phyloP scores from a whole-genome alignment of 2,113 vertebrate genomes.

The Heterocephalus glaber region DNA sequence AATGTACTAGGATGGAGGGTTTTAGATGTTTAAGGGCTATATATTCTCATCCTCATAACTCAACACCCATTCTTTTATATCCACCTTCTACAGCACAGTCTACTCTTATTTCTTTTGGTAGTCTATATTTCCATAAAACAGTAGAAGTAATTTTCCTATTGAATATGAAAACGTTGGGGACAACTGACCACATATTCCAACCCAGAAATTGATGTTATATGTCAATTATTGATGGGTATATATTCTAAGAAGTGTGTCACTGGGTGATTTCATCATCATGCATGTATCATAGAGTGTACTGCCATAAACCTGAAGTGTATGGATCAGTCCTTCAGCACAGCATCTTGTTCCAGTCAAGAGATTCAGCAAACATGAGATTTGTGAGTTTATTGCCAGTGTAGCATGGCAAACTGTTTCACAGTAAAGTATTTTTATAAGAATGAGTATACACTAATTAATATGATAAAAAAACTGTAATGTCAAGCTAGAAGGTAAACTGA shows the following conservation, averaged over 20 bases:
- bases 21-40: not conserved
- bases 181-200: not conserved
- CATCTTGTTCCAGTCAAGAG: not conserved
- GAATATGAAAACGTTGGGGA: not conserved
- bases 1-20: not conserved
- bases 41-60: not conserved
- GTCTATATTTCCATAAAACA: not conserved
- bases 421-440: not conserved
- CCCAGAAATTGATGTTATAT: not conserved
- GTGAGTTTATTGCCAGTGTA: too few relatives aligned
- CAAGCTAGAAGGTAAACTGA: not conserved
- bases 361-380: not conserved
- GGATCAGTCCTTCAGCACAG: not conserved
- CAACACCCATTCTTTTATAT: not conserved
- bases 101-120: not conserved
- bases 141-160: not conserved
- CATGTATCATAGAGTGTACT: not conserved
- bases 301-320: not conserved
- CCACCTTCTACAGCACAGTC: not conserved
- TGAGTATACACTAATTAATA: too few relatives aligned
- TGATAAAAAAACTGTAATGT: not conserved
- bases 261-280: too few relatives aligned
- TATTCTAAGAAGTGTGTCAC: too few relatives aligned
- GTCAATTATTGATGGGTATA: too few relatives aligned
- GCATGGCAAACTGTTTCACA: not conserved